A percentile compares a stretch with the other conserved stretches of the same genome.
Conservation (phyloP, 2,113 vertebrate genomes). For the Castor canadensis region DNA sequence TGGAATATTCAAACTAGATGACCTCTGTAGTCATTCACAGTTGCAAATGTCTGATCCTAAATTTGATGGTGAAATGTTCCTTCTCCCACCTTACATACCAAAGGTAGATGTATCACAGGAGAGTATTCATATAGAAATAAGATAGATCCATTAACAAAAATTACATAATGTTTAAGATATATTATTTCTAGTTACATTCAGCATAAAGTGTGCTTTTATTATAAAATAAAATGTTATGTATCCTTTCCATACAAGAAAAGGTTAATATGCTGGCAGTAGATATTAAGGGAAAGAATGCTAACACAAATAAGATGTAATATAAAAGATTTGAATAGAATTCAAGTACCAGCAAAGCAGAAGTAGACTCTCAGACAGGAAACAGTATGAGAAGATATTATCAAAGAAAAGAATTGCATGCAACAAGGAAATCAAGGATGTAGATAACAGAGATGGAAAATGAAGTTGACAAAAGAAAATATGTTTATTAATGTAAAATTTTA, state of each 20-base stretch:
- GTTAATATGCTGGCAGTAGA: neutral
- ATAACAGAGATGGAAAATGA: constrained; percentile 23
- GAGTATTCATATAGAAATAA: neutral
- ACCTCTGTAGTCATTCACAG: neutral
- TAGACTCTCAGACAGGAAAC: neutral
- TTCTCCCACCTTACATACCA: neutral
- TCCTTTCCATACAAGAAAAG: constrained; percentile 9
- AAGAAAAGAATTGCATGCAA: neutral
- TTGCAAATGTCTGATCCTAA: constrained; percentile 36
- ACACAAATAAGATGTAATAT: constrained; percentile 31
- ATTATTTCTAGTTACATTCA: constrained; percentile 15
- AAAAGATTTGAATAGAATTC: constrained; percentile 30
- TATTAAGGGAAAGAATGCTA: constrained; percentile 18
- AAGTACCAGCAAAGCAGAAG: neutral
- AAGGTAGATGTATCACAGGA: neutral
- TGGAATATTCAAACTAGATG: neutral
- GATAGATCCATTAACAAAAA: constrained; percentile 14
- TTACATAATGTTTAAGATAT: neutral
- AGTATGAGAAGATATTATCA: neutral
- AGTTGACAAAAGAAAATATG: constrained; percentile 13
- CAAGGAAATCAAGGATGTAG: neutral
- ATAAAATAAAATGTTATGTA: neutral
- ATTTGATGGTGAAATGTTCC: neutral
- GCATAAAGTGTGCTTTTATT: constrained; percentile 19
- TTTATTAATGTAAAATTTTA: constrained; percentile 28